Evolutionary conservation across 2,113 vertebrate genomes (phyloP), one percentile per base, ranked within the genome.

Genomic region (Pelecanoides urinatrix): DNA sequence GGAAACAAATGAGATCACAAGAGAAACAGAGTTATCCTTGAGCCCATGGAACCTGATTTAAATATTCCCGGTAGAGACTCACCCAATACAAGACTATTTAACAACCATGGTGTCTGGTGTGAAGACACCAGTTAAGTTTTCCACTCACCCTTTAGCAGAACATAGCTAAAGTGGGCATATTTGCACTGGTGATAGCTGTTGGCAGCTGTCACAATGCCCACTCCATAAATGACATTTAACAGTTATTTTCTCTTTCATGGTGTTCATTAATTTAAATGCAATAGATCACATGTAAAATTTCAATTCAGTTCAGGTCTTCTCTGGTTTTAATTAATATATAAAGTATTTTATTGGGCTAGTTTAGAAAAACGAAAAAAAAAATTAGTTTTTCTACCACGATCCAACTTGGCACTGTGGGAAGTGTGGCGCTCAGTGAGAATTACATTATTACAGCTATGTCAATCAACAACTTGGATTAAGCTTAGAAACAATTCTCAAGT

Each of bases 41-140:
- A n/a, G 38, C 61, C 13, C 20, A 3, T 8, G 25, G 52, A 58
- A 34, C 38, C 22, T 21, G 15, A 63, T n/a, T n/a, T 26, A 73
- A 38, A 36, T 61, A 47, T 34, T 10, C 32, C 75, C 65, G 59
- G 50, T n/a, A 29, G 34, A 77, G 66, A 73, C 38, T 21, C 0
- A 0, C 16, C 22, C 27, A 23, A 0, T 21, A 14, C 11, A 44
- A 66, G 55, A 50, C 38, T 36, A 0, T 32, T 83, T 32, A 58
- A 62, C 32, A 58, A 62, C 32, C 0, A 0, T 20, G 27, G 42
- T 8, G 4, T 55, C 80, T 26, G 30, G 4, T 55, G 53, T 66
- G 72, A 86, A 73, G 50, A 26, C 16, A 45, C 40, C 34, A 7
- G 32, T 38, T 22, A 52, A 53, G 12, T 58, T 70, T 92, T n/a